These are phyloP conservation scores for Platanista minor DNA, from an alignment of 2,113 vertebrate species.

Conservation along the genomic window DNA sequence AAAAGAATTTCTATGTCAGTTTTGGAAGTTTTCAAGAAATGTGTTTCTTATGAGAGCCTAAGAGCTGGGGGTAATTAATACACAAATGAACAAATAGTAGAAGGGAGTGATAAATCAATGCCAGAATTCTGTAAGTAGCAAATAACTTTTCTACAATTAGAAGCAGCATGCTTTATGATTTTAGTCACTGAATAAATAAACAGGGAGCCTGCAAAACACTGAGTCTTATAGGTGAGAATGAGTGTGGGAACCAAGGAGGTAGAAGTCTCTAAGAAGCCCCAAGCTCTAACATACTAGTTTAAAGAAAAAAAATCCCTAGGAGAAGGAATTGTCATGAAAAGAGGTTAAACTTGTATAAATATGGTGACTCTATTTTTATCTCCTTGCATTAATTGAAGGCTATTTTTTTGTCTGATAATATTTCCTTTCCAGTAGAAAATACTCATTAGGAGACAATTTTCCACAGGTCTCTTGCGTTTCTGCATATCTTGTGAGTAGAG, in stretches of 20 bases:
- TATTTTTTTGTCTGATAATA: not conserved
- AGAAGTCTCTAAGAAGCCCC: not conserved
- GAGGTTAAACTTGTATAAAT: not conserved
- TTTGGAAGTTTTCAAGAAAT: constrained; percentile 31
- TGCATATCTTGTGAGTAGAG: not conserved
- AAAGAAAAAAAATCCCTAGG: not conserved
- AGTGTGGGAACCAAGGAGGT: not conserved
- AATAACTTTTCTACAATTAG: not conserved
- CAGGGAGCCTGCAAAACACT: not conserved
- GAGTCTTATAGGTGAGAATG: not conserved
- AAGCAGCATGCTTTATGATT: not conserved
- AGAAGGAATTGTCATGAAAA: not conserved
- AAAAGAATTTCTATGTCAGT: constrained; percentile 16
- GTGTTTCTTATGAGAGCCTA: not conserved
- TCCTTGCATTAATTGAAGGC: not conserved
- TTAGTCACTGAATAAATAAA: not conserved
- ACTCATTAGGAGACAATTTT: not conserved
- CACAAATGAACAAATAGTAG: not conserved
- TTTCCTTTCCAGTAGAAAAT: not conserved
- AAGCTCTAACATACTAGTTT: not conserved
- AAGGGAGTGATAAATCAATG: not conserved
- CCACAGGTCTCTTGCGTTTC: not conserved
- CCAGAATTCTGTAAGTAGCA: not conserved
- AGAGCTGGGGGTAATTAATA: constrained; percentile 7
- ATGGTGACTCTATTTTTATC: not conserved